Evolutionary conservation across 37 sponge, comb jelly and placozoan species (phyloP), one percentile per base, ranked within the genome.

Genomic region (Axinella damicornis): DNA sequence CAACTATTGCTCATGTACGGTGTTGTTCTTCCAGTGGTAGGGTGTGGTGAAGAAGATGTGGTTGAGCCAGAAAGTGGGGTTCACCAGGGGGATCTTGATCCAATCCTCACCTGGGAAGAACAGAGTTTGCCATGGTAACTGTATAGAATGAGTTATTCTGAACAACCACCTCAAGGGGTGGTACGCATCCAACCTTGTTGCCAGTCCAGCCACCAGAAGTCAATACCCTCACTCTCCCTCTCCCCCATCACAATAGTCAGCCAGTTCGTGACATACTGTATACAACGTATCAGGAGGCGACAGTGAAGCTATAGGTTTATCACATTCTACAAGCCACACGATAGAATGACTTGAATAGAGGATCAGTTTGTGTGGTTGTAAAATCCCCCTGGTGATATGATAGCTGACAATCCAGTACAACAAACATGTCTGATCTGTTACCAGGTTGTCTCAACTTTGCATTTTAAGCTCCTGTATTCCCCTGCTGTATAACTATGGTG

Each of bases 121-220:
- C 6, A 9, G 46, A 46, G 46, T n/a, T n/a, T n/a, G n/a, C n/a
- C n/a, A n/a, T n/a, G n/a, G n/a, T n/a, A n/a, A n/a, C n/a, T n/a
- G n/a, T n/a, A n/a, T n/a, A n/a, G n/a, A n/a, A n/a, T n/a, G n/a
- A n/a, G n/a, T n/a, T 46, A 9, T 46, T 46, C 9, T 46, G 6
- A 46, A 46, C 46, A 46, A 9, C 4, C 46, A 61, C 62, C 11
- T n/a, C n/a, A n/a, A n/a, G n/a, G n/a, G n/a, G n/a, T n/a, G n/a
- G n/a, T n/a, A n/a, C n/a, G n/a, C 15, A 17, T 33, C 65, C 30
- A n/a, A 87, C 92, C 93, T 71, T 92, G 93, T 82, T 92, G 93
- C 93, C 93, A 92, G 78, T 92, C 93, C 57, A 92, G 63, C 93
- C 93, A 92, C 93, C 93, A 92, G 65, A 92, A 92, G 65, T 92